Conservation (phyloP, 2,888 invertebrate genomes). For the Melangyna quadrimaculata region DNA sequence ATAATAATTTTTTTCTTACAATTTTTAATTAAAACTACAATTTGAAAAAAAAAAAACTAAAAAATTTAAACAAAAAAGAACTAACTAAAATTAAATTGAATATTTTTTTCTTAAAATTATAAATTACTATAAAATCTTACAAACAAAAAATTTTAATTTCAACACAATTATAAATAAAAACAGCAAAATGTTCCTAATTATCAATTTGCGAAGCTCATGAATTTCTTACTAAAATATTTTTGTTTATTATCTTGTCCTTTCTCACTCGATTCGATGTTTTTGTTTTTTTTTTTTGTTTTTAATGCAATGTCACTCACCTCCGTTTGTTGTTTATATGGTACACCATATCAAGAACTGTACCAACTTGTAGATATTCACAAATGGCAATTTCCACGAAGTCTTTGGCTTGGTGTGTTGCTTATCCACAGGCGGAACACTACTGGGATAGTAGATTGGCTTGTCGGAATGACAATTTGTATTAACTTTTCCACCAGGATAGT, state of each 20-base stretch:
- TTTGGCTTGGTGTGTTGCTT: conserved; percentile 22
- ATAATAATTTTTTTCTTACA: conserved; percentile 2
- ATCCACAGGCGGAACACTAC: conserved; percentile 79
- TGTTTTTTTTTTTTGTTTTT: not conserved
- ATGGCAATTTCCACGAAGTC: conserved; percentile 79
- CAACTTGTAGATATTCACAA: conserved; percentile 83
- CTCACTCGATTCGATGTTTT: conserved; percentile 11
- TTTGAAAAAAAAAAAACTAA: conserved; percentile 11
- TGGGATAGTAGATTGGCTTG: conserved; percentile 83
- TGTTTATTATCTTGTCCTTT: not conserved
- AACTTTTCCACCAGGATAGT: conserved; percentile 80
- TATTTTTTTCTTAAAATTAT: conserved; percentile 8
- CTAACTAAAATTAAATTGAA: not conserved
- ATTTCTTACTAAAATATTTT: not conserved
- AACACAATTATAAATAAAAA: conserved; percentile 1
- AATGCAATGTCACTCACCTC: conserved; percentile 15
- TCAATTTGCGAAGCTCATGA: conserved; percentile 33
- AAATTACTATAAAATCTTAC: conserved; percentile 33
- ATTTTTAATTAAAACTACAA: conserved; percentile 34
- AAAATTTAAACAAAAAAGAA: conserved; percentile 11
- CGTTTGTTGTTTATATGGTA: conserved; percentile 81
- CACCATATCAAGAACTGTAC: conserved; percentile 85
- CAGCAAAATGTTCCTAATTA: not conserved
- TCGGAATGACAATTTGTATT: conserved; percentile 84
- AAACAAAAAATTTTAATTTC: not conserved